Conservation (phyloP, 92 coral and sea anemone species). For the Palythoa caribaeorum region DNA sequence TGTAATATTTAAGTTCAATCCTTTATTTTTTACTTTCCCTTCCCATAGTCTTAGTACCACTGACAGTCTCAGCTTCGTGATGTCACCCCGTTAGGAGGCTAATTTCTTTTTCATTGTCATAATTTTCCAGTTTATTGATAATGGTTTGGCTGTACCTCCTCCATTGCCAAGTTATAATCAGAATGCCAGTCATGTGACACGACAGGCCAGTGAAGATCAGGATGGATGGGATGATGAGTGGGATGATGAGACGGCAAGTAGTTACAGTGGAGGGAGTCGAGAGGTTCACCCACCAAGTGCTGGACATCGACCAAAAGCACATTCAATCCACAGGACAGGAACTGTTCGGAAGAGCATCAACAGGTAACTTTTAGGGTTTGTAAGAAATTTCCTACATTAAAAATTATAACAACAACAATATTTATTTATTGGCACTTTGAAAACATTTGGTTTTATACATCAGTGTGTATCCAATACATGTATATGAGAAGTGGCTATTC, state of each 20-base stretch:
- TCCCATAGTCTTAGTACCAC: no score
- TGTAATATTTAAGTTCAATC: no score
- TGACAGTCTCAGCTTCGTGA: no score
- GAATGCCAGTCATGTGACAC: slow-evolving; percentile 1
- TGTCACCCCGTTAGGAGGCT: background rate
- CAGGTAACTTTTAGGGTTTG: slow-evolving; percentile 60
- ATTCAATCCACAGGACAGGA: slow-evolving; percentile 78
- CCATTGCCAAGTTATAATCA: slow-evolving; percentile 18
- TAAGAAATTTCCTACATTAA: no score
- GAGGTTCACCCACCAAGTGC: slow-evolving; percentile 61
- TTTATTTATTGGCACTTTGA: no score
- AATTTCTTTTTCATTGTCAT: background rate
- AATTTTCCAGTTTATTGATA: slow-evolving; percentile 22
- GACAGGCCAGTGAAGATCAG: slow-evolving; percentile 50
- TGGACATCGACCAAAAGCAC: slow-evolving; percentile 68
- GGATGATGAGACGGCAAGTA: slow-evolving; percentile 85
- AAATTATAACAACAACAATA: no score
- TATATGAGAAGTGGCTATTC: no score
- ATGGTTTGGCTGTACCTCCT: slow-evolving; percentile 22
- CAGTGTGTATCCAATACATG: no score
- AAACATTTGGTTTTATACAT: no score
- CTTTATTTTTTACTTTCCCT: no score
- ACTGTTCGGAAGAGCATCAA: slow-evolving; percentile 96
- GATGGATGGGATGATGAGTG: slow-evolving; percentile 88
- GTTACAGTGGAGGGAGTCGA: slow-evolving; percentile 84